Base-by-base conservation (phyloP, 1,140 invertebrate genomes). In the Anadara kagoshimensis region DNA sequence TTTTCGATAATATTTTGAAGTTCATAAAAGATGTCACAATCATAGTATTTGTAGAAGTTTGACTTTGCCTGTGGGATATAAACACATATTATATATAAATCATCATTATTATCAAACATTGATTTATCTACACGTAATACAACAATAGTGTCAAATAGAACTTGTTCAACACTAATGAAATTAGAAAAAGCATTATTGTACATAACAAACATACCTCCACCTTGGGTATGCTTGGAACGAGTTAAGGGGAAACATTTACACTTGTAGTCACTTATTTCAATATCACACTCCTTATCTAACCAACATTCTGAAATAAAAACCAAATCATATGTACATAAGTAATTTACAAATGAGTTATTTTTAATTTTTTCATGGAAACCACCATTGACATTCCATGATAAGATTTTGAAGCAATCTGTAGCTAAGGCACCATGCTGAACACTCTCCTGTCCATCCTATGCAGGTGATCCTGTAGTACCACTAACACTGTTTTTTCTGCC, bases 21-120 rank as follows among this genome's bases (percentile, higher is more conserved):
- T 26, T 70, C 59, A 51, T 70, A 45, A 36, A 70, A 70, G n/a
- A 70, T 11, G 36, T 62, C 68, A 70, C 45, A 70, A 47, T 63
- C 36, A 54, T 63, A 62, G 16, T 62, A 47, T 51, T 54, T 61
- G 54, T 57, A 70, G 26, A 62, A 70, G 5, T 43, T 61, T n/a
- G 58, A 61, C 14, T 44, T 61, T 43, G 18, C 16, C 10, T 36
- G 58, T 5, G 58, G 58, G 4, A 61, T 61, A 61, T 61, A 61
- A 8, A 61, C 20, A 61, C 36, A 61, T 8, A 36, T 36, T 14
- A 59, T 7, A 61, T 61, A 61, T 44, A 61, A 36, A 36, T 36
- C 29, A 36, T 3, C 29, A 36, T 36, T 36, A 36, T 36, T 36
- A 36, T 36, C 29, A 36, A 36, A 36, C 29, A 36, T 36, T 36